Percentiles rank a stretch among this genome's conserved stretches.
Evolutionary conservation across 2,888 invertebrate genomes (phyloP).

Genomic region (Margaritifera margaritifera): DNA sequence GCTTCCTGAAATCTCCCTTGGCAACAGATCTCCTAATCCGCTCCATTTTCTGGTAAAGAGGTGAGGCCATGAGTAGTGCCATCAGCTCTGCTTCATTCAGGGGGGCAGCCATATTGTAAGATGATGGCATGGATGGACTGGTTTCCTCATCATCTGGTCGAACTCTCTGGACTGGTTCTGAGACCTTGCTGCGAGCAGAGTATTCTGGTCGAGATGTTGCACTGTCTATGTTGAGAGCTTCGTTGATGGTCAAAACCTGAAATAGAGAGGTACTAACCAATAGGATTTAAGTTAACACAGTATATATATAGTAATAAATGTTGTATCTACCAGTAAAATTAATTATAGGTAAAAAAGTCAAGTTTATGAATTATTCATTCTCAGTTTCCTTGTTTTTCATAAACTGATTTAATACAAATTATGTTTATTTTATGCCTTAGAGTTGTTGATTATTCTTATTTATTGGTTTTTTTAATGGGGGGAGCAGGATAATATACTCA

Average conservation of each 20-base stretch:
- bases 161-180: conserved; percentile 6
- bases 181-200: conserved; percentile 18
- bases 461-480: too few relatives aligned
- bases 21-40: conserved; percentile 63
- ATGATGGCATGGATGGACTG: conserved; percentile 40
- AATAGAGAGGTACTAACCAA: conserved; percentile 6
- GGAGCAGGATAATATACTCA: too few relatives aligned
- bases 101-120: conserved; percentile 65
- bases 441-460: too few relatives aligned
- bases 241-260: conserved; percentile 65
- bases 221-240: conserved; percentile 63
- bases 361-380: too few relatives aligned
- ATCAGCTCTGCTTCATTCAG: conserved; percentile 68
- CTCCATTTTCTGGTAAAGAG: conserved; percentile 70
- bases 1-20: conserved; percentile 37
- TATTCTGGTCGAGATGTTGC: conserved; percentile 27
- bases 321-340: too few relatives aligned
- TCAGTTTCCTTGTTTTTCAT: too few relatives aligned
- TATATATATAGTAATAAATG: too few relatives aligned
- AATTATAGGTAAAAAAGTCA: too few relatives aligned
- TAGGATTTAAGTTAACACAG: not conserved
- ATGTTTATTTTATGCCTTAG: too few relatives aligned
- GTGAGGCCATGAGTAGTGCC: conserved; percentile 67
- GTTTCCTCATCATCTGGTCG: conserved; percentile 15
- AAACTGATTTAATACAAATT: too few relatives aligned